Percentiles rank a stretch among this genome's conserved stretches.
These are phyloP conservation scores for Actinernus sp. DNA, from an alignment of 92 coral and sea anemone species.

Conservation along the genomic window DNA sequence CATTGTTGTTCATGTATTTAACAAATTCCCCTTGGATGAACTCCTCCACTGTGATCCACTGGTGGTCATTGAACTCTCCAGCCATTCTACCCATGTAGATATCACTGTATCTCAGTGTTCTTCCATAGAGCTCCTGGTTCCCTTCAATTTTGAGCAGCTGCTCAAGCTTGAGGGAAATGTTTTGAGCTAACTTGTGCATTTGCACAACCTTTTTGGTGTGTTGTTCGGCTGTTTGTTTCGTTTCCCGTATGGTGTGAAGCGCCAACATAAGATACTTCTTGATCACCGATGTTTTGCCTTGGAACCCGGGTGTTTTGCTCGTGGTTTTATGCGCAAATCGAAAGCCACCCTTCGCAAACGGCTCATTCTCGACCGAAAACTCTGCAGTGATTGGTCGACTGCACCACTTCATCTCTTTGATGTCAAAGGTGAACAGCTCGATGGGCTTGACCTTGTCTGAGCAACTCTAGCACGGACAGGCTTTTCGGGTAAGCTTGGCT, in stretches of 20 bases:
- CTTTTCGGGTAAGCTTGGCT: conserved; percentile 1
- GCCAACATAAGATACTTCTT: conserved; percentile 24
- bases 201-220: conserved; percentile 52
- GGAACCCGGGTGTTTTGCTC: conserved; percentile 4
- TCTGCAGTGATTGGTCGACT: conserved; percentile 8
- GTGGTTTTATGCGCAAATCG: conserved; percentile 30
- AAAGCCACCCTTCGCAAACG: conserved; percentile 38
- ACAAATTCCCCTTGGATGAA: conserved; percentile 17
- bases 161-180: conserved; percentile 8
- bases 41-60: conserved; percentile 35
- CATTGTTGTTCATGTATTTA: conserved; percentile 35
- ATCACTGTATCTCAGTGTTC: conserved; percentile 8
- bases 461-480: neutral
- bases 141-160: conserved; percentile 8
- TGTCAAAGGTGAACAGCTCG: conserved; percentile 4
- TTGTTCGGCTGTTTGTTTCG: conserved; percentile 25
- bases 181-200: conserved; percentile 17
- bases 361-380: conserved; percentile 17
- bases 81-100: conserved; percentile 37
- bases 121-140: conserved; percentile 17
- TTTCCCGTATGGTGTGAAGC: neutral
- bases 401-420: conserved; percentile 32
- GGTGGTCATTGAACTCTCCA: conserved; percentile 7
- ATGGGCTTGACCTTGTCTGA: neutral
- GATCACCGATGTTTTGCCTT: conserved; percentile 14